Evolutionary conservation across 2,888 invertebrate species (phyloP).

Genomic region (Platycheirus albimanus): DNA sequence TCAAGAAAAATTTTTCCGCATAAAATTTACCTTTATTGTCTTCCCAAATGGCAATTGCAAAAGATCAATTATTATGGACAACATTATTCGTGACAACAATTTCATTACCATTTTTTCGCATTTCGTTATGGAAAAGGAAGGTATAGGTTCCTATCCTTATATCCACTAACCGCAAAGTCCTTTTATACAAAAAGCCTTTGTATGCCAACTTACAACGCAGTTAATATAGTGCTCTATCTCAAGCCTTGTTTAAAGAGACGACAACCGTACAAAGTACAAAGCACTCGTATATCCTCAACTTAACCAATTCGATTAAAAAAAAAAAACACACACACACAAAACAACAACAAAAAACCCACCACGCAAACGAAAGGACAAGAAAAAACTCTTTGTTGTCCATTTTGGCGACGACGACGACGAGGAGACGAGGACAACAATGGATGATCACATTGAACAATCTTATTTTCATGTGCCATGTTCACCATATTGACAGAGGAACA

Average conservation of each 20-base stretch:
- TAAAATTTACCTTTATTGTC: conserved; percentile 4
- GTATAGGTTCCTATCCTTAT: background rate
- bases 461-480: conserved; percentile 72
- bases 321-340: no score
- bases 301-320: conserved; percentile 8
- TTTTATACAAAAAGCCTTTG: background rate
- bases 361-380: conserved; percentile 6
- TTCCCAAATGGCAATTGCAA: conserved; percentile 13
- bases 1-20: background rate
- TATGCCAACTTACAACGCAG: conserved; percentile 12
- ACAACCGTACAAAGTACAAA: conserved; percentile 74
- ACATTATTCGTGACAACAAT: conserved; percentile 58
- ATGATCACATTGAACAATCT: conserved; percentile 72
- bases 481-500: conserved; percentile 56
- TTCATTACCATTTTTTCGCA: conserved; percentile 28
- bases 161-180: background rate
- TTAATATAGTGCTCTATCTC: conserved; percentile 67
- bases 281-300: conserved; percentile 44
- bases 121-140: no score
- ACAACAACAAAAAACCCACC: no score
- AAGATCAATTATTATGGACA: conserved; percentile 34
- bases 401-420: conserved; percentile 17
- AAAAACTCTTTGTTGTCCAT: conserved; percentile 54
- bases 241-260: conserved; percentile 49
- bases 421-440: conserved; percentile 65